Base-by-base conservation (phyloP, 92 coral and sea anemone genomes). In the Muricea muricata region DNA sequence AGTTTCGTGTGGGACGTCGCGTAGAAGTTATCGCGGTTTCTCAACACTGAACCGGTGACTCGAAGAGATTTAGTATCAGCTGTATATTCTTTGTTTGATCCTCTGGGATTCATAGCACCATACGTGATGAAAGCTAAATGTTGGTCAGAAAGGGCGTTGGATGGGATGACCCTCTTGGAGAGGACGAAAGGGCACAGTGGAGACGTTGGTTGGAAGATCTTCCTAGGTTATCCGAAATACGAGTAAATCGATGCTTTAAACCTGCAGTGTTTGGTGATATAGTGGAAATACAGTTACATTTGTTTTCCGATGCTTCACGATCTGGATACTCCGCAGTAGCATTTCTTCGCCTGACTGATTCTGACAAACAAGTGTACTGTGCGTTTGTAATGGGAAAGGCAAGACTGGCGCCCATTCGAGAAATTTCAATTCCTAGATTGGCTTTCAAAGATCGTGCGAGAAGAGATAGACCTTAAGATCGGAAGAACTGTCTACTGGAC, bases 191-290 rank as follows among this genome's bases (percentile, higher is more conserved):
- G 0, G 29, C 40, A 35, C 84, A 76, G 65, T 88, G 92, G 89
- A 21, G 10, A 23, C 73, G 82, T 12, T 89, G 92, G 92, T 41
- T 54, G 61, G 85, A 77, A 7, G 88, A 89, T 34, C 86, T 84
- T 9, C 23, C 66, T 1, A 84, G 78, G 54, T 79, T 88, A 33
- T 4, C 10, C 28, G 81, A 77, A 24, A 40, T 88, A 5, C 17
- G 57, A 11, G 70, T 88, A 7, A 88, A 84, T 3, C 81, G 88
- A 25, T 88, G 91, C 55, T 78, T 88, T 57, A 76, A 76, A 40
- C 91, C 88, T 1, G 54, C 61, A 31, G 79, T 52, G 54, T 78
- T 86, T 18, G 71, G 57, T n/a, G 70, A 80, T 24, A 65, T 74
- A 28, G 68, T 28, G 14, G 30, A n/a, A 4, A 57, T 20, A 20